Conservation (phyloP, 2,888 invertebrate genomes). For the Sinopyrophorus schimmeli region DNA sequence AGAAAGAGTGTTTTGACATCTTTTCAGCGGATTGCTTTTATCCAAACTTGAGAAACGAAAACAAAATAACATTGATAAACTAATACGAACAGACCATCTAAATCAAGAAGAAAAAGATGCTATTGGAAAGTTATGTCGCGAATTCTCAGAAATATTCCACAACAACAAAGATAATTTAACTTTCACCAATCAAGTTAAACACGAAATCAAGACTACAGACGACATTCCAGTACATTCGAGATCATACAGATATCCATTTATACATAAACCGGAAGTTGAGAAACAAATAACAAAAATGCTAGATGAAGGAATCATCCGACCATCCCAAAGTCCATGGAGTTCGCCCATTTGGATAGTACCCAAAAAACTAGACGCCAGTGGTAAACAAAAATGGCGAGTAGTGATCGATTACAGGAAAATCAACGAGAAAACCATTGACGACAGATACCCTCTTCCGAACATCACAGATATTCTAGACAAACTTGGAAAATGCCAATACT, state of each 20-base stretch:
- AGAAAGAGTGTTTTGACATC: too few relatives aligned
- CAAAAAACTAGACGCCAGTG: constrained; percentile 35
- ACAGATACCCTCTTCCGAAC: constrained; percentile 31
- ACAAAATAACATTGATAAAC: too few relatives aligned
- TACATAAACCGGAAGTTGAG: constrained; percentile 29
- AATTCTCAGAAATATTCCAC: constrained; percentile 18
- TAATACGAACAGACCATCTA: constrained; percentile 27
- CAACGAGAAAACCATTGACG: constrained; percentile 12
- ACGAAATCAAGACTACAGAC: constrained; percentile 29
- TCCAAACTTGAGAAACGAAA: too few relatives aligned
- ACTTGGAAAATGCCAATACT: constrained; percentile 40
- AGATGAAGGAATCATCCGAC: constrained; percentile 24
- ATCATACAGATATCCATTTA: constrained; percentile 30
- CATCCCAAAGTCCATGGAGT: constrained; percentile 13
- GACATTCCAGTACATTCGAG: constrained; percentile 29
- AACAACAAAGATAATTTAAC: constrained; percentile 16
- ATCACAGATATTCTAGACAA: constrained; percentile 36
- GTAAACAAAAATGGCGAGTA: constrained; percentile 41
- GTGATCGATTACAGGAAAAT: constrained; percentile 41
- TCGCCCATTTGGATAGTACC: constrained; percentile 18
- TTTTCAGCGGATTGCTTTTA: too few relatives aligned
- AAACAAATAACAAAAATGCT: constrained; percentile 29
- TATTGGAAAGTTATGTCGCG: constrained; percentile 20
- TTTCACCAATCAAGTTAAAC: constrained; percentile 10
- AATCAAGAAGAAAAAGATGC: constrained; percentile 32